Evolutionary conservation across 2,797 vertebrate species (phyloP).

Genomic region (Saguinus oedipus): DNA sequence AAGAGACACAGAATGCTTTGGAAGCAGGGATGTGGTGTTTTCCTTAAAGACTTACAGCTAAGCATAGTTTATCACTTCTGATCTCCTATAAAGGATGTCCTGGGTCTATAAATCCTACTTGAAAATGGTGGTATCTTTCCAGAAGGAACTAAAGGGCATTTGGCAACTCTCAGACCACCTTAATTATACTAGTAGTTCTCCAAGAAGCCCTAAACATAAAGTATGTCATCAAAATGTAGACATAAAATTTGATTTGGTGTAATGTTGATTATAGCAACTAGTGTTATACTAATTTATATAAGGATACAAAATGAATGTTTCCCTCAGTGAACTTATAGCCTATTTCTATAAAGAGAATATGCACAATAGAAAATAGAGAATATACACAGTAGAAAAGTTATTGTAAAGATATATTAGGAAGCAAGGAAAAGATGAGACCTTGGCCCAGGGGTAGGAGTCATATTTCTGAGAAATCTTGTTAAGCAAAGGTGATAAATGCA

Average conservation of each 20-base stretch:
- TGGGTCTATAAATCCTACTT: neutral
- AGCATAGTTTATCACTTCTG: neutral
- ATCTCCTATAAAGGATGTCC: neutral
- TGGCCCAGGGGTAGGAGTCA: neutral
- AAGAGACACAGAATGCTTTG: neutral
- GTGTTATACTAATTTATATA: neutral
- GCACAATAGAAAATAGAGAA: no score
- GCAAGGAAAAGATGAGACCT: neutral
- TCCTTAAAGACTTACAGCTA: neutral
- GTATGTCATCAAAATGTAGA: neutral
- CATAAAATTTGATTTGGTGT: neutral
- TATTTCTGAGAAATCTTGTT: neutral
- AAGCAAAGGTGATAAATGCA: neutral
- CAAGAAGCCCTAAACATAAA: slow-evolving; percentile 2
- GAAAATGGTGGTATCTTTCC: neutral
- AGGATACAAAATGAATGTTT: neutral
- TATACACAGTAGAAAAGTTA: neutral
- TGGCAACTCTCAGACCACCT: neutral
- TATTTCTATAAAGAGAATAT: neutral
- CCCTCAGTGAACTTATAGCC: neutral
- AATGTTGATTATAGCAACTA: neutral
- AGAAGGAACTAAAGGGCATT: neutral
- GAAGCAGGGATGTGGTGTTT: neutral
- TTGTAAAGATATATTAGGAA: neutral
- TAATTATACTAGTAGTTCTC: neutral